Percentiles rank a stretch among this genome's conserved stretches.
Conservation (phyloP, 2,888 invertebrate species). For the Phania funesta region DNA sequence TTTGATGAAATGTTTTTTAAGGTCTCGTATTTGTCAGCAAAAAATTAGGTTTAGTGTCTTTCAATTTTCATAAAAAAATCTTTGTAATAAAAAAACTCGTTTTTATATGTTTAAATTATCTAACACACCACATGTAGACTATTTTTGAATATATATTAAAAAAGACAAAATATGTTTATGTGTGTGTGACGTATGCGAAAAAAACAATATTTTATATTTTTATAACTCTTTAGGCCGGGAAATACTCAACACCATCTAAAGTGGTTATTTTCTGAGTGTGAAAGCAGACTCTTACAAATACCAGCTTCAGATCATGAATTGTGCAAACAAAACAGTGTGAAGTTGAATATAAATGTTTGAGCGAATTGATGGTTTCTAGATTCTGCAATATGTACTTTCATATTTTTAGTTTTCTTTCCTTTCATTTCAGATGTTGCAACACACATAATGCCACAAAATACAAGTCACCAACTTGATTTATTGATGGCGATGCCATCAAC, state of each 20-base stretch:
- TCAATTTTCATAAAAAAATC: too few species aligned
- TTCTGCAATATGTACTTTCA: conserved; percentile 11
- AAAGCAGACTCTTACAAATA: neutral
- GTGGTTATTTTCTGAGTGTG: too few species aligned
- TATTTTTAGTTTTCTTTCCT: neutral
- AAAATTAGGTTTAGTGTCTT: too few species aligned
- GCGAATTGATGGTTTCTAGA: neutral
- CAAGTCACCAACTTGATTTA: conserved; percentile 58
- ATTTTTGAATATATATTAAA: neutral
- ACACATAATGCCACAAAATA: conserved; percentile 13
- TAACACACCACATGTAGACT: neutral
- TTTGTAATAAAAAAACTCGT: too few species aligned
- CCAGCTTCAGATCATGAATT: conserved; percentile 22
- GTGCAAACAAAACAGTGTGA: conserved; percentile 26
- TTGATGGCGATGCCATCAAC: conserved; percentile 72
- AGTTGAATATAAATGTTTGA: neutral
- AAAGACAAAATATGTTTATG: neutral
- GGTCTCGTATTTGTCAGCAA: too few species aligned
- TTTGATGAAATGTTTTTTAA: too few species aligned
- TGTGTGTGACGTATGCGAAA: neutral
- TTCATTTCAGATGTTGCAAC: conserved; percentile 13
- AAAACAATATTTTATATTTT: conserved; percentile 37
- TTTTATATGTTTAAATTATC: too few species aligned
- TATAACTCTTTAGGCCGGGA: conserved; percentile 24
- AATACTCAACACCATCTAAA: conserved; percentile 22